Conservation (phyloP, 2,888 invertebrate species). For the Amiota mariae region DNA sequence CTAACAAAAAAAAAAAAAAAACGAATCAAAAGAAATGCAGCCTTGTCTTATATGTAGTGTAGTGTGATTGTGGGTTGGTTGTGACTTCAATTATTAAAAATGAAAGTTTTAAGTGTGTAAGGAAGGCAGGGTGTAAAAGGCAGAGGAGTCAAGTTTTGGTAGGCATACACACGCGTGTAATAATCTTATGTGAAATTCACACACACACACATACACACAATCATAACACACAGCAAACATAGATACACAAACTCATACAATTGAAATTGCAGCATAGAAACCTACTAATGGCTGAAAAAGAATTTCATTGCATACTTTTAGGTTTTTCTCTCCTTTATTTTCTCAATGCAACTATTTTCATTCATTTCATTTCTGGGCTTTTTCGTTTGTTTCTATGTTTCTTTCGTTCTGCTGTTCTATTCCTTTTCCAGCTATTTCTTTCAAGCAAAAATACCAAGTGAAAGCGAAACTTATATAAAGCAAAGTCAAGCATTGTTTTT, state of each 20-base stretch:
- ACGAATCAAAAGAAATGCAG: constrained; percentile 12
- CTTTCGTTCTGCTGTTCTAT: neutral
- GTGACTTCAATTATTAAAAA: constrained; percentile 47
- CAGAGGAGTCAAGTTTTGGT: neutral
- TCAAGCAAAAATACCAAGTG: neutral
- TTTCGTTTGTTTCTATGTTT: neutral
- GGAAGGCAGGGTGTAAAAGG: constrained; percentile 9
- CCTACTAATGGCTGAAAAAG: neutral
- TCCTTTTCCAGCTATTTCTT: neutral
- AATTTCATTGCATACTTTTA: constrained; percentile 12
- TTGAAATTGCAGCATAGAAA: neutral
- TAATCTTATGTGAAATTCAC: neutral
- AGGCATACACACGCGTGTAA: neutral
- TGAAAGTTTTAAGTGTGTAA: constrained; percentile 49
- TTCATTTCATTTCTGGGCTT: neutral
- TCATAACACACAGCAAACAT: neutral
- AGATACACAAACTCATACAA: neutral
- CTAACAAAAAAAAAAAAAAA: neutral
- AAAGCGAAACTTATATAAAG: constrained; percentile 14
- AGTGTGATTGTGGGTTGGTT: constrained; percentile 5
- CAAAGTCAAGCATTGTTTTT: neutral
- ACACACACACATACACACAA: constrained; percentile 6
- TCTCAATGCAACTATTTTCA: constrained; percentile 18
- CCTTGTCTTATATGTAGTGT: neutral
- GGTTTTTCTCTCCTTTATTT: neutral